These are phyloP conservation scores for Nyleta sp. DNA, from an alignment of 2,888 invertebrate species.

Conservation along the genomic window DNA sequence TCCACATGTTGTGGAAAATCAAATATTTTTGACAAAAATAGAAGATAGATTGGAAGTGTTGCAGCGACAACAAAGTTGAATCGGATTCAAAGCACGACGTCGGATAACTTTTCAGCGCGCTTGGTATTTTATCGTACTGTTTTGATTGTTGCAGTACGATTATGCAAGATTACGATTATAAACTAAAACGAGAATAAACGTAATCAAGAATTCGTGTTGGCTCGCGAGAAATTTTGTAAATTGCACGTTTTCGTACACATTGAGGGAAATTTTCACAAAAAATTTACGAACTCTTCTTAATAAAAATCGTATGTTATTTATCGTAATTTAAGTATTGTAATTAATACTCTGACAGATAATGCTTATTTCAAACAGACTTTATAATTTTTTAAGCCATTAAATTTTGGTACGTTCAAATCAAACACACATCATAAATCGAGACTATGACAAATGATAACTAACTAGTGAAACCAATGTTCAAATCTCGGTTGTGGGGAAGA, in stretches of 20 bases:
- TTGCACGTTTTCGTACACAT: conserved; percentile 21
- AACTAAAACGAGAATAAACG: conserved; percentile 43
- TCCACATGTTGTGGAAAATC: background rate
- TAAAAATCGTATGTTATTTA: no score
- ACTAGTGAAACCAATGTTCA: no score
- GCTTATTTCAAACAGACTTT: no score
- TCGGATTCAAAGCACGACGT: conserved; percentile 12
- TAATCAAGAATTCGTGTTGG: conserved; percentile 11
- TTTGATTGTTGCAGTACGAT: conserved; percentile 26
- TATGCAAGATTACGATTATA: conserved; percentile 33
- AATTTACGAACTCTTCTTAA: no score
- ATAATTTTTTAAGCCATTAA: no score
- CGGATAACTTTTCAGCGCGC: conserved; percentile 18
- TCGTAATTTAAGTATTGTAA: no score
- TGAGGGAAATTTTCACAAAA: no score
- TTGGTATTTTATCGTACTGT: conserved; percentile 7
- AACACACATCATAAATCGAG: no score
- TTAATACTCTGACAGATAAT: no score
- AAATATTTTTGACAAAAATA: conserved; percentile 38
- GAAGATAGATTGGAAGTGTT: conserved; percentile 19
- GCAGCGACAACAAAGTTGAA: conserved; percentile 27
- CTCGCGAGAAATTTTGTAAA: conserved; percentile 27
- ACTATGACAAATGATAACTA: no score
- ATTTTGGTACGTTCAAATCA: no score
- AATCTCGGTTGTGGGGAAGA: no score